Conservation (phyloP, 1,140 invertebrate genomes). For the Ladona fulva region DNA sequence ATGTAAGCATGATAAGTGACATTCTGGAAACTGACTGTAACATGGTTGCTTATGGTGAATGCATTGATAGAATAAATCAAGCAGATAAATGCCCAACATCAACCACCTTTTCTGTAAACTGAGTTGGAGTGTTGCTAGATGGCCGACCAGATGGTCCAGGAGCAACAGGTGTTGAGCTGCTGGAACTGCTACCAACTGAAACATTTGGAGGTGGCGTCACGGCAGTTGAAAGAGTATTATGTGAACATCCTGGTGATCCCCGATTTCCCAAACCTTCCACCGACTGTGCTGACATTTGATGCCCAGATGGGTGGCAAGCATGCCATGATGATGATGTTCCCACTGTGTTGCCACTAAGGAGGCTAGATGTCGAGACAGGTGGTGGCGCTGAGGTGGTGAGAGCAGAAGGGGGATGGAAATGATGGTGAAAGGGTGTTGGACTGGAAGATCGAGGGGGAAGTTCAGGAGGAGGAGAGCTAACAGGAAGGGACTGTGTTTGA, state of each 20-base stretch:
- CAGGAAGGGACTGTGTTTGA: conserved; percentile 31
- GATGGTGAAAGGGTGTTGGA: conserved; percentile 26
- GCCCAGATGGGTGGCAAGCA: conserved; percentile 35
- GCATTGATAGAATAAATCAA: too few relatives aligned
- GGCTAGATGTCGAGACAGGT: not conserved
- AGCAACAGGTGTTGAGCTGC: conserved; percentile 9
- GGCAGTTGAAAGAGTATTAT: conserved; percentile 1
- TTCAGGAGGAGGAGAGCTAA: conserved; percentile 45
- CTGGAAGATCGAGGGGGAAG: conserved; percentile 52
- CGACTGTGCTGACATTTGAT: conserved; percentile 1
- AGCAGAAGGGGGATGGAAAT: conserved; percentile 25
- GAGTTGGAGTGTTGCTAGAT: not conserved
- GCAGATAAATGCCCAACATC: too few relatives aligned
- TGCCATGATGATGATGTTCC: conserved; percentile 42
- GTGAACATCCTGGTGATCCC: not conserved
- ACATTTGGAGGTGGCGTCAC: conserved; percentile 28
- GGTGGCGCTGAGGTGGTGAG: not conserved
- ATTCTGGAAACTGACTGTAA: too few relatives aligned
- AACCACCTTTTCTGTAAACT: not conserved
- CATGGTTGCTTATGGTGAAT: too few relatives aligned
- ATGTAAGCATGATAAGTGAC: too few relatives aligned
- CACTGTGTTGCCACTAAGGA: conserved; percentile 13
- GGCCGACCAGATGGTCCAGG: not conserved
- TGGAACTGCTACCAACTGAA: conserved; percentile 21
- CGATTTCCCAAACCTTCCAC: not conserved